Conservation (phyloP, 2,888 invertebrate genomes). For the Nomada ruficornis region DNA sequence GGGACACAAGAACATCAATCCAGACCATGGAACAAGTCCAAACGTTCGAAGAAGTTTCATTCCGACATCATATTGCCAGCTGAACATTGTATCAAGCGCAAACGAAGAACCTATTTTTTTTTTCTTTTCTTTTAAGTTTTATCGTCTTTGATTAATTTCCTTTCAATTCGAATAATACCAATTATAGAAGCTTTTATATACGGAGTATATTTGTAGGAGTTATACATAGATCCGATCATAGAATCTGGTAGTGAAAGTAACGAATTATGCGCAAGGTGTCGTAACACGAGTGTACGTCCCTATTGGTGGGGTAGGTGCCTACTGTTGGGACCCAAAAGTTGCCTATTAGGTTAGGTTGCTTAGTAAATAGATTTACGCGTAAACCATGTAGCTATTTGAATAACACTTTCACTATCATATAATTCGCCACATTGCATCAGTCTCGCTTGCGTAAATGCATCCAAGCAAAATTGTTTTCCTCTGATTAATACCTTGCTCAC, state of each 20-base stretch:
- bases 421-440: background rate
- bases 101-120: background rate
- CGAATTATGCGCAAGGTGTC: conserved; percentile 44
- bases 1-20: conserved; percentile 28
- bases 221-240: background rate
- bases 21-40: conserved; percentile 49
- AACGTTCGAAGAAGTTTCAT: conserved; percentile 39
- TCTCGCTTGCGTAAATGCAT: background rate
- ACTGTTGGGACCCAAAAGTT: conserved; percentile 30
- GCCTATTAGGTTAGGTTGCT: conserved; percentile 51
- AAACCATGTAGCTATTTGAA: conserved; percentile 19
- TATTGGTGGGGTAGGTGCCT: conserved; percentile 26
- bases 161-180: background rate
- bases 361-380: background rate
- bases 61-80: conserved; percentile 6
- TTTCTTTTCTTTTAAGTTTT: too few relatives aligned
- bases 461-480: background rate
- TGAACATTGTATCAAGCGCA: background rate
- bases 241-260: background rate
- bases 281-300: conserved; percentile 41
- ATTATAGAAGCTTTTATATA: background rate
- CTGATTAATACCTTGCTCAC: background rate
- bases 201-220: background rate
- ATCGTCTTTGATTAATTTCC: too few relatives aligned
- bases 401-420: conserved; percentile 52